phyloP scores from a whole-genome alignment of 2,113 vertebrate species.

The Crotalus tigris region DNA sequence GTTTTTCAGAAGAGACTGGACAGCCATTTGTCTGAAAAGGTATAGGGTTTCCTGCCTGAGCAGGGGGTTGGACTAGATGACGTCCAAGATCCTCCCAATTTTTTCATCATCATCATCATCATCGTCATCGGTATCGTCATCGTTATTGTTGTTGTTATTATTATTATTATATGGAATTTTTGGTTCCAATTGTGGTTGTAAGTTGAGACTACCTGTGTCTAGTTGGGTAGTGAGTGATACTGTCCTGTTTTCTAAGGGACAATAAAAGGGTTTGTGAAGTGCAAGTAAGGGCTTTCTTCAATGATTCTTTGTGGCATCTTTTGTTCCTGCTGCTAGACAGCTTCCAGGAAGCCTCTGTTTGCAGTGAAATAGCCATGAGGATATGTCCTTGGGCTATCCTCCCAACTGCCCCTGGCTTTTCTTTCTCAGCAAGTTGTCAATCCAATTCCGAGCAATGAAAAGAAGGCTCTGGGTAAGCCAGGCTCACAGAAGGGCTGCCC shows the following conservation, averaged over 20 bases:
- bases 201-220: too few relatives aligned
- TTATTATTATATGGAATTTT: too few relatives aligned
- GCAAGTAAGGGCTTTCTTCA: background rate
- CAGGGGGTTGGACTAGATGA: too few relatives aligned
- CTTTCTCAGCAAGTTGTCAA: slow-evolving; percentile 61
- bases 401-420: slow-evolving; percentile 50
- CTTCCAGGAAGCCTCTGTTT: background rate
- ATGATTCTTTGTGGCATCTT: background rate
- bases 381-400: slow-evolving; percentile 34
- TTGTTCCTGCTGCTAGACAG: background rate
- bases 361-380: slow-evolving; percentile 43
- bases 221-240: background rate
- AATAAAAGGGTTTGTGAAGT: fast-evolving
- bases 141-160: too few relatives aligned
- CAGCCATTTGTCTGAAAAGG: too few relatives aligned
- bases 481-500: slow-evolving; percentile 39
- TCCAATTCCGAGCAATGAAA: slow-evolving; percentile 49
- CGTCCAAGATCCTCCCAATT: too few relatives aligned
- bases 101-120: too few relatives aligned
- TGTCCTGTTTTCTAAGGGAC: fast-evolving
- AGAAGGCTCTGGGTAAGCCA: slow-evolving; percentile 36
- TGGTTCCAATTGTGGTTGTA: too few relatives aligned
- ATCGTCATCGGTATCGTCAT: too few relatives aligned
- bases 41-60: too few relatives aligned
- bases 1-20: too few relatives aligned